phyloP scores from a whole-genome alignment of 2,888 invertebrate species.

The Balanococcus diminutus region DNA sequence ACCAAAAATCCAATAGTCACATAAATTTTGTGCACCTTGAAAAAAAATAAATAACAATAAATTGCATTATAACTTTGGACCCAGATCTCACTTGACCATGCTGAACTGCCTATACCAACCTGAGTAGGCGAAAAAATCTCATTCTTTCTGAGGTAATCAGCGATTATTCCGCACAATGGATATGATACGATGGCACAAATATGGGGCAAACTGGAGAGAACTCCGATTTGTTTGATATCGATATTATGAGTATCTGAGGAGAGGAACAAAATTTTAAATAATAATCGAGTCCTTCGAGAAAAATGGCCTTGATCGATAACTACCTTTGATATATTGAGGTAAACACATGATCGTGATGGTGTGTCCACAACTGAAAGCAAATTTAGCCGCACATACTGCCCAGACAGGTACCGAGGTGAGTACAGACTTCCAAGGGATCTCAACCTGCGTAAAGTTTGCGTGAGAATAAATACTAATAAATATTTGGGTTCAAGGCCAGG shows the following conservation, averaged over 20 bases:
- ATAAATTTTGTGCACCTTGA: slow-evolving; percentile 47
- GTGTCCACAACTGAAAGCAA: slow-evolving; percentile 37
- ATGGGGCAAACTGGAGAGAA: slow-evolving; percentile 9
- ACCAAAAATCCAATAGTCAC: slow-evolving; percentile 14
- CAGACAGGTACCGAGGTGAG: slow-evolving; percentile 43
- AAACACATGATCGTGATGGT: slow-evolving; percentile 37
- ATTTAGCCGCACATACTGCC: slow-evolving; percentile 22
- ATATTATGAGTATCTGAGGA: slow-evolving; percentile 3
- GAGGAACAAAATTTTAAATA: neutral
- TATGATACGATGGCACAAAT: neutral
- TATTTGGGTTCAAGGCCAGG: no score
- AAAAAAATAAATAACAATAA: neutral
- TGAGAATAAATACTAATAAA: no score
- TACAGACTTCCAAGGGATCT: slow-evolving; percentile 36
- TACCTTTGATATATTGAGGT: slow-evolving; percentile 48
- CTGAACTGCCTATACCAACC: neutral
- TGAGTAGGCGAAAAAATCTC: neutral
- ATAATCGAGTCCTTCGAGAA: neutral
- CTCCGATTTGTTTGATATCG: slow-evolving; percentile 35
- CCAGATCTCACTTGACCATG: neutral
- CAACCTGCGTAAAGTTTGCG: neutral
- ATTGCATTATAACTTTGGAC: neutral
- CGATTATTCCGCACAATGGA: neutral
- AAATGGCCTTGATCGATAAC: neutral
- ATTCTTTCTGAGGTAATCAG: neutral